phyloP scores from a whole-genome alignment of 2,797 vertebrate species.

The Malurus splendens region DNA sequence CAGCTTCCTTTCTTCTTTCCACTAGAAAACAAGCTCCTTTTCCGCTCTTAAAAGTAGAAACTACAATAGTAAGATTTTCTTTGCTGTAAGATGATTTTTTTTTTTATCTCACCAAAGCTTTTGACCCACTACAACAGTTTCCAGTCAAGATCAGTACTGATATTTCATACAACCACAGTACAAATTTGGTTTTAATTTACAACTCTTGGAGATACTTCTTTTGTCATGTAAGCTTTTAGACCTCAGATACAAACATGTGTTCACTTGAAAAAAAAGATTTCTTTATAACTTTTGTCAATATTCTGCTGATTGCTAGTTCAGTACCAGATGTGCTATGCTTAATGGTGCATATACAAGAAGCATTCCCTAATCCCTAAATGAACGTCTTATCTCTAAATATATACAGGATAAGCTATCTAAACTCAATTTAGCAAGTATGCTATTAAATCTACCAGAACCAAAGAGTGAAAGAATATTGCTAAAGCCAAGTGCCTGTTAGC shows the following conservation, averaged over 20 bases:
- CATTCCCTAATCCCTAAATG: slow-evolving; percentile 79
- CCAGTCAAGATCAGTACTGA: not conserved
- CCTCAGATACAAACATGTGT: not conserved
- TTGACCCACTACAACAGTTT: not conserved
- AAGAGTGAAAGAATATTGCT: slow-evolving; percentile 47
- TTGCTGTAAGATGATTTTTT: not conserved
- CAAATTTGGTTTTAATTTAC: slow-evolving; percentile 2
- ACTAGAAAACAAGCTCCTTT: not conserved
- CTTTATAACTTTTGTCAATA: slow-evolving; percentile 77
- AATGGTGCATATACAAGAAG: slow-evolving; percentile 76
- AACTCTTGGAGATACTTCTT: not conserved
- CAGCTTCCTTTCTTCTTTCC: not conserved
- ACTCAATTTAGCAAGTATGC: slow-evolving; percentile 69
- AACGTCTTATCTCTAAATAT: slow-evolving; percentile 78
- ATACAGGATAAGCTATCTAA: slow-evolving; percentile 73
- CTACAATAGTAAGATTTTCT: not conserved
- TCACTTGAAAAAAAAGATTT: slow-evolving; percentile 64
- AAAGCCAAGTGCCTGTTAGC: slow-evolving; percentile 40
- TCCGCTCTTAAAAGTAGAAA: not conserved
- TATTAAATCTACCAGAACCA: slow-evolving; percentile 61
- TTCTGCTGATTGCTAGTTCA: slow-evolving; percentile 73
- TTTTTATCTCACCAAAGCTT: not conserved
- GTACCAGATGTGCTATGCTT: slow-evolving; percentile 75
- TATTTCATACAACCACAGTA: not conserved
- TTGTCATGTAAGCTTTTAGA: slow-evolving; percentile 7